These are phyloP conservation scores for Decapterus maruadsi DNA, from an alignment of 2,797 vertebrate genomes.

Conservation along the genomic window DNA sequence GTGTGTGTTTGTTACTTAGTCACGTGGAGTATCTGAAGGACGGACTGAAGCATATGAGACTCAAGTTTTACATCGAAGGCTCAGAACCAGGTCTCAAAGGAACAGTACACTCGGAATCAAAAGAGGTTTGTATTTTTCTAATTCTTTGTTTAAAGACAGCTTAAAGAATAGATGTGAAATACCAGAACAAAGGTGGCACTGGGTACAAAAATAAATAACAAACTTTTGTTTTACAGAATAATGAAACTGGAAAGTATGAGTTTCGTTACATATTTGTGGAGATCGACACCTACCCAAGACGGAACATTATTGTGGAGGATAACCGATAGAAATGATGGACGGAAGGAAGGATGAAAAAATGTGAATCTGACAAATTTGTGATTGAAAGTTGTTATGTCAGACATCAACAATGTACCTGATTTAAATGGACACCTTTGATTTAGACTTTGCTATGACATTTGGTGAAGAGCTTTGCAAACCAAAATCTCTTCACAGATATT, in stretches of 20 bases:
- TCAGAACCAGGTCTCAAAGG: slow-evolving; percentile 91
- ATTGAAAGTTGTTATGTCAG: slow-evolving; percentile 18
- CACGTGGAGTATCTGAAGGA: slow-evolving; percentile 91
- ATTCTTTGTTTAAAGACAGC: background rate
- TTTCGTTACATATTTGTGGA: slow-evolving; percentile 96
- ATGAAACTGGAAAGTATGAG: slow-evolving; percentile 89
- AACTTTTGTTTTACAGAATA: slow-evolving; percentile 85
- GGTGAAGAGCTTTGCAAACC: slow-evolving; percentile 11
- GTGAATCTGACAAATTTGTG: slow-evolving; percentile 7
- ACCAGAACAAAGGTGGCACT: too few relatives aligned
- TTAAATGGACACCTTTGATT: background rate
- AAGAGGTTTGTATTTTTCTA: slow-evolving; percentile 83
- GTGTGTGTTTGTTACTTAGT: slow-evolving; percentile 73
- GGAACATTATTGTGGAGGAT: slow-evolving; percentile 93
- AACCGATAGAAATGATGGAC: slow-evolving; percentile 81
- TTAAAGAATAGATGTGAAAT: background rate
- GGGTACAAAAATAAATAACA: slow-evolving; percentile 7
- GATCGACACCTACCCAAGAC: slow-evolving; percentile 90
- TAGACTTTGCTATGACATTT: background rate
- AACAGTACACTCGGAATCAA: slow-evolving; percentile 93
- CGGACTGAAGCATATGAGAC: slow-evolving; percentile 89
- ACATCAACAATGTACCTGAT: background rate
- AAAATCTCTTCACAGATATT: background rate
- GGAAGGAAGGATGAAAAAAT: background rate
- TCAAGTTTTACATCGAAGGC: slow-evolving; percentile 97